Base-by-base conservation (phyloP, 1,140 invertebrate genomes). In the Anastrepha ludens region DNA sequence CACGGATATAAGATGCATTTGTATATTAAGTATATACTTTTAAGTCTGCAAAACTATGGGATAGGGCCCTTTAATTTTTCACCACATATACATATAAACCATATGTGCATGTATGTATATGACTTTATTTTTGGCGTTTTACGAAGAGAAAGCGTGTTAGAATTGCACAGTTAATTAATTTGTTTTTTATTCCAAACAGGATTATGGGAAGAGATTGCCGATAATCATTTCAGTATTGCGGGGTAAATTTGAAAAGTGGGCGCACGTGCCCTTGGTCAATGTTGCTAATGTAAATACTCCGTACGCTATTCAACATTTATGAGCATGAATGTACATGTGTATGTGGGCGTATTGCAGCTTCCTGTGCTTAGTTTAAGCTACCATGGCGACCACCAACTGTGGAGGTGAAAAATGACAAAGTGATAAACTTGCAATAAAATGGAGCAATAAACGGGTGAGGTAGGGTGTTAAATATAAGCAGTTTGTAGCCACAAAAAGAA, bases 151-250 rank as follows among this genome's bases (percentile, higher is more conserved):
- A 81, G n/a, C 64, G 29, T 4, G 59, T 59, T n/a, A 8, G 13
- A 85, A 60, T 41, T 60, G 44, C 55, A 85, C n/a, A 86, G 85
- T 92, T 92, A 92, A 92, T 92, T 92, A 91, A 92, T 92, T 92
- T 92, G 91, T 92, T 92, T 92, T 92, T 92, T 92, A 92, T 92
- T 90, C 91, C 91, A 92, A 92, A 89, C 88, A 90, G 91, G 91
- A 92, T 92, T 87, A 78, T 1, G 2, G 11, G 8, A n/a, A 70
- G 86, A 91, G 91, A 91, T 92, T 92, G 91, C 89, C 88, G 87
- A 89, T 89, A 89, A 88, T 88, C 87, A 60, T 74, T 81, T 47
- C 44, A 9, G 50, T 81, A 67, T 7, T 50, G 17, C 7, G 86
- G 6, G 44, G 5, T 55, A 55, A 11, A 55, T 6, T 55, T 2